Evolutionary conservation across 2,113 vertebrate genomes (phyloP), one percentile per base, ranked within the genome.

Genomic region (Strix aluco): DNA sequence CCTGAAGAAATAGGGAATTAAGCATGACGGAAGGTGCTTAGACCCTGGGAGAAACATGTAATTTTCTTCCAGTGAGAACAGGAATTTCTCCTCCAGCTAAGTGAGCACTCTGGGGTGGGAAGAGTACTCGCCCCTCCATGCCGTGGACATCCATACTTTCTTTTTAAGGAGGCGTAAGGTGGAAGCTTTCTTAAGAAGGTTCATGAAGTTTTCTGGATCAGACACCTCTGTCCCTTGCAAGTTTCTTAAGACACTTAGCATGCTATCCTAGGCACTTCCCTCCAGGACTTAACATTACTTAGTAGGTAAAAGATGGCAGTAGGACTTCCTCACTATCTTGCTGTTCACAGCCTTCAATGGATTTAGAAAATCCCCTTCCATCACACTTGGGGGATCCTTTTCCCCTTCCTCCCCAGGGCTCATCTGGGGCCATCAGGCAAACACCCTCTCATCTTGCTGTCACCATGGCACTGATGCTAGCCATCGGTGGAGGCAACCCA

Each of bases 11-110:
- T 10, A 38, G 13, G 23, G 32, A 82, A 83, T 75, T 86, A 86
- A 49, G 17, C 0, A 0, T 10, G 10, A 44, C 0, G 2, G 34
- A 49, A 78, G 8, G 12, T 0, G 0, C 36, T 83, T 80, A 34
- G 7, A 73, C 18, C 3, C 4, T 40, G 54, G 19, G 9, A 83
- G 36, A 91, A 81, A 16, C 15, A 57, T 0, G 0, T 34, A 1
- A 14, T 65, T 81, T 85, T 81, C 38, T 62, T 58, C 29, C 25
- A 70, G 12, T 29, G 3, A 47, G 26, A 82, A 19, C 12, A 51
- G 4, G 26, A 26, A 22, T 77, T 94, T 90, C 46, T 85, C 12
- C 46, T 66, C 29, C 34, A 38, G 62, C 38, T 89, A 30, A 25
- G 25, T 36, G 59, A 62, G 13, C 25, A 34, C 20, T 79, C 52